Conservation (phyloP, 2,888 invertebrate genomes). For the Philopedon plagiatum region DNA sequence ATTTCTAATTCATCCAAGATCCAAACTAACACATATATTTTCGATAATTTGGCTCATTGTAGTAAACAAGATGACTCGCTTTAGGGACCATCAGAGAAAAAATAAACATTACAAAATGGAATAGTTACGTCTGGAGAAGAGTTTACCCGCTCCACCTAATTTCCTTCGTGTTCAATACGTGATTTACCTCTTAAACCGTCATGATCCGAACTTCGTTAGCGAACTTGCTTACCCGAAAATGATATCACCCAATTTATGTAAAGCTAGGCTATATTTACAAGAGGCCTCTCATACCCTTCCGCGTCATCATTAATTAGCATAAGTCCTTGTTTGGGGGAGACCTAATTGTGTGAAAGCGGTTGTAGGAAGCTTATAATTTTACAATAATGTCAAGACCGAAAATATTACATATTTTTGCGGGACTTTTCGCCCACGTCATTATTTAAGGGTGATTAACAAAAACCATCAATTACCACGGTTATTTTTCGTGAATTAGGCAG, state of each 20-base stretch:
- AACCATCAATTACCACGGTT: not conserved
- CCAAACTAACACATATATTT: no score
- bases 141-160: not conserved
- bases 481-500: not conserved
- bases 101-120: no score
- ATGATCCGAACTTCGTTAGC: not conserved
- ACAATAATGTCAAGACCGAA: not conserved
- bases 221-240: conserved; percentile 17
- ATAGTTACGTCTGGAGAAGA: no score
- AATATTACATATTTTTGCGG: not conserved
- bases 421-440: not conserved
- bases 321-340: conserved; percentile 42
- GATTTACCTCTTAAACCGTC: not conserved
- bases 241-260: conserved; percentile 42
- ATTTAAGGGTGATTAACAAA: not conserved
- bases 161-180: not conserved
- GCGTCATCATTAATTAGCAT: conserved; percentile 39
- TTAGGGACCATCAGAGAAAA: no score
- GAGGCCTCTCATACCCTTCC: conserved; percentile 33
- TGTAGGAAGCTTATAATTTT: conserved; percentile 20
- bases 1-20: no score
- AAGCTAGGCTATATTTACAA: conserved; percentile 36
- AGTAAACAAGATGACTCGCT: no score
- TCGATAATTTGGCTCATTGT: no score
- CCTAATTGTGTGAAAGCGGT: conserved; percentile 40